Evolutionary conservation across 2,113 vertebrate genomes (phyloP).

Genomic region (Miniopterus natalensis): DNA sequence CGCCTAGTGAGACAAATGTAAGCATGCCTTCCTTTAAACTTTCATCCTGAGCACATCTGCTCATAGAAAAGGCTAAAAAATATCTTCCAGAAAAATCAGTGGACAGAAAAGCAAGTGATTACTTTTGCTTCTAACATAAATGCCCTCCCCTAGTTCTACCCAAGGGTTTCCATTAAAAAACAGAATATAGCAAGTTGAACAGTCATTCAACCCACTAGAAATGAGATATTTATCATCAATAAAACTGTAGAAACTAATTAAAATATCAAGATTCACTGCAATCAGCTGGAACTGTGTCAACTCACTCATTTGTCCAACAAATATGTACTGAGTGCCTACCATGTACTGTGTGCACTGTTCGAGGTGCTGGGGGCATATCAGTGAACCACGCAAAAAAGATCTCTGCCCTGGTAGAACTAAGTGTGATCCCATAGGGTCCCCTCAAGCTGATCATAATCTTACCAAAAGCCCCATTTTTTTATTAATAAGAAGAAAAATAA

Average conservation of each 20-base stretch:
- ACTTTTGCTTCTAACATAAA: constrained; percentile 54
- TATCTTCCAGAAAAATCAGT: constrained; percentile 58
- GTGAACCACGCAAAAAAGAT: constrained; percentile 13
- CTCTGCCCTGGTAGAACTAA: background rate
- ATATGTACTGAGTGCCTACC: background rate
- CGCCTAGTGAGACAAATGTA: constrained; percentile 16
- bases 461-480: constrained; percentile 26
- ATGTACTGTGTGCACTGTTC: background rate
- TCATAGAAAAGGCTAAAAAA: constrained; percentile 69
- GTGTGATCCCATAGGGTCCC: background rate
- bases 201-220: constrained; percentile 55
- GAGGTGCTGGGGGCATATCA: background rate
- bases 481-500: constrained; percentile 31
- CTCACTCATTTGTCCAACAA: constrained; percentile 54
- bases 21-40: constrained; percentile 67
- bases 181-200: constrained; percentile 14
- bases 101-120: constrained; percentile 39
- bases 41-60: constrained; percentile 74
- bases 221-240: constrained; percentile 60
- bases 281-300: background rate
- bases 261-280: constrained; percentile 35
- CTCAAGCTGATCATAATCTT: constrained; percentile 39
- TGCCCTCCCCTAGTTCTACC: background rate
- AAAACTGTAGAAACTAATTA: constrained; percentile 55
- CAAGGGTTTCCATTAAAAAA: constrained; percentile 49